These are phyloP conservation scores for Apomyelois bistriatella DNA, from an alignment of 2,888 invertebrate genomes.

Conservation along the genomic window DNA sequence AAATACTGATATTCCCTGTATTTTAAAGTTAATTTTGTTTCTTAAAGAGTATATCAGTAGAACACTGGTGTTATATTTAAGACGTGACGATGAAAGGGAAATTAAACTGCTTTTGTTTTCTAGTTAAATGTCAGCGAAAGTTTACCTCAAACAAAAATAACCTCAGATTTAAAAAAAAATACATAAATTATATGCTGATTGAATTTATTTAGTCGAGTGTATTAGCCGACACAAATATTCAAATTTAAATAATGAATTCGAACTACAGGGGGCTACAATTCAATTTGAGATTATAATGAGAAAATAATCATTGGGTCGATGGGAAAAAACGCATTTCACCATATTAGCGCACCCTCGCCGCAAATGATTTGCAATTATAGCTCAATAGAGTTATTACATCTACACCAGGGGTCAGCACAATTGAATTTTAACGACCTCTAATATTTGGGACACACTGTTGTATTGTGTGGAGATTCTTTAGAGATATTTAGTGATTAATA, in stretches of 20 bases:
- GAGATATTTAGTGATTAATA: no score
- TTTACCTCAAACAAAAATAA: no score
- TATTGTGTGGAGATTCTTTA: slow-evolving; percentile 1
- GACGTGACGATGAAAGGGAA: no score
- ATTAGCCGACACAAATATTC: slow-evolving; percentile 1
- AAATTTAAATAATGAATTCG: slow-evolving; percentile 4
- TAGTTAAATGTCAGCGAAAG: no score
- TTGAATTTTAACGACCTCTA: slow-evolving; percentile 78
- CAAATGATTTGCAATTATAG: slow-evolving; percentile 79
- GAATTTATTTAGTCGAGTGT: neutral
- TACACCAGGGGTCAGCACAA: slow-evolving; percentile 61
- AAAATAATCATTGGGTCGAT: neutral
- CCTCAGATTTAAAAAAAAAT: neutral
- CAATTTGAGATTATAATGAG: slow-evolving; percentile 10
- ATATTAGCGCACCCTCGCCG: slow-evolving; percentile 36
- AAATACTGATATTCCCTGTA: no score
- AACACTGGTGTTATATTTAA: no score
- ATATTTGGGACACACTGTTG: slow-evolving; percentile 46
- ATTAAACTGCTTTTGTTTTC: no score
- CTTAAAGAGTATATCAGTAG: no score
- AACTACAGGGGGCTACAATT: slow-evolving; percentile 9
- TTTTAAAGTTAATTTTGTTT: no score
- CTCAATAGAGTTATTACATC: slow-evolving; percentile 76
- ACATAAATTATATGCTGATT: neutral
- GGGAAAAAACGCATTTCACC: slow-evolving; percentile 24